Evolutionary conservation across 2,113 vertebrate species (phyloP).

Genomic region (Raja brachyura): DNA sequence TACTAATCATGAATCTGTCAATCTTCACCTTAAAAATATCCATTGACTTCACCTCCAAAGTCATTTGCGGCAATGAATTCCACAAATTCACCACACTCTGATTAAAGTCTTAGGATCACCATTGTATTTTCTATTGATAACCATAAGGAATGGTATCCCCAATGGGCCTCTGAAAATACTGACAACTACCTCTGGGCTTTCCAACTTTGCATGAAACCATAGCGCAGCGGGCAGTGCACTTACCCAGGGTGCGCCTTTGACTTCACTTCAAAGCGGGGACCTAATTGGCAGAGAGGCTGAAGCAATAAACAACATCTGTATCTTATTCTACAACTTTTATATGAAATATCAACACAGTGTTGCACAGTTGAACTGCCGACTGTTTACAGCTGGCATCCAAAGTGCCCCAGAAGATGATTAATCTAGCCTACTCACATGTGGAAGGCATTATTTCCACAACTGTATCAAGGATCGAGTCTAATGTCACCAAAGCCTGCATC

Average conservation of each 20-base stretch:
- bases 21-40: too few relatives aligned
- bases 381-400: slow-evolving; percentile 22
- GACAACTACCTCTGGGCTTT: background rate
- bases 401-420: slow-evolving; percentile 28
- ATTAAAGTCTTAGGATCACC: background rate
- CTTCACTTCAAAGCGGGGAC: slow-evolving; percentile 10
- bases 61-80: too few relatives aligned
- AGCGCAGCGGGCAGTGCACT: background rate
- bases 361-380: slow-evolving; percentile 25
- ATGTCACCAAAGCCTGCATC: slow-evolving; percentile 11
- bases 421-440: slow-evolving; percentile 18
- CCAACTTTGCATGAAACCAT: background rate
- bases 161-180: background rate
- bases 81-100: too few relatives aligned
- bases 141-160: background rate
- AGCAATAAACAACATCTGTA: slow-evolving; percentile 34
- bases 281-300: slow-evolving; percentile 16
- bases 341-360: slow-evolving; percentile 27
- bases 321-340: slow-evolving; percentile 2
- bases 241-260: background rate
- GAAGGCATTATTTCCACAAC: slow-evolving; percentile 27
- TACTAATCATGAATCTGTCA: too few relatives aligned
- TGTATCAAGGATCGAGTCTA: background rate
- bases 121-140: background rate
- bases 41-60: too few relatives aligned